Conservation (phyloP, 2,888 invertebrate genomes). For the Disparrhopalites patrizii region DNA sequence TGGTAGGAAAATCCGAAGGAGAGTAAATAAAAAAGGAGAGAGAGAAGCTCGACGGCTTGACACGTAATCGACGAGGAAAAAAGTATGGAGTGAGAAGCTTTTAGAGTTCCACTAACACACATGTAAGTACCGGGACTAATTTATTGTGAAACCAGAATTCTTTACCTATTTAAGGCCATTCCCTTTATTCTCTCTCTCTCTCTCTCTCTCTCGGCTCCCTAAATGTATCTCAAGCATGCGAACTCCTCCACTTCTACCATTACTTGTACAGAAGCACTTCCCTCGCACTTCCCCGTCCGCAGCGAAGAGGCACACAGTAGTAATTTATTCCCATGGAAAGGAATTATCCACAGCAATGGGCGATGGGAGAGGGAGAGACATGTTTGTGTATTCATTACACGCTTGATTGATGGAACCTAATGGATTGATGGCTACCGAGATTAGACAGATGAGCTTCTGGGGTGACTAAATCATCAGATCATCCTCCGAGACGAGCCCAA, state of each 20-base stretch:
- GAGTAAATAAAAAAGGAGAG: too few species aligned
- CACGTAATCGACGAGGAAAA: neutral
- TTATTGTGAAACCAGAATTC: neutral
- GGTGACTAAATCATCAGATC: constrained; percentile 27
- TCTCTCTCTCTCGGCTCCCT: too few species aligned
- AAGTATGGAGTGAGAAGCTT: constrained; percentile 6
- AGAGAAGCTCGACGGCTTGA: neutral
- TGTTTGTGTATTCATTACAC: constrained; percentile 33
- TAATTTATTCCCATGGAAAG: too few species aligned
- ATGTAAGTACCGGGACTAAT: neutral
- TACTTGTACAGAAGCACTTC: too few species aligned
- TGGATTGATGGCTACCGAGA: constrained; percentile 31
- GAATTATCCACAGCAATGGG: too few species aligned
- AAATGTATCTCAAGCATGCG: too few species aligned
- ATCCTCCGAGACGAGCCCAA: too few species aligned
- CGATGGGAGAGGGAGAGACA: neutral
- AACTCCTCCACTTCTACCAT: too few species aligned
- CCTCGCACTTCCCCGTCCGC: too few species aligned
- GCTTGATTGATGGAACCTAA: constrained; percentile 27
- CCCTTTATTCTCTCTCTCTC: neutral
- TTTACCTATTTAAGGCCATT: neutral
- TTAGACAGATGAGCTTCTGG: constrained; percentile 29
- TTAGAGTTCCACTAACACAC: constrained; percentile 3
- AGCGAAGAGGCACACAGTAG: too few species aligned
- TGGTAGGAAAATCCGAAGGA: too few species aligned